phyloP scores from a whole-genome alignment of 2,113 vertebrate genomes.

The Petrocephalus microphthalmus region DNA sequence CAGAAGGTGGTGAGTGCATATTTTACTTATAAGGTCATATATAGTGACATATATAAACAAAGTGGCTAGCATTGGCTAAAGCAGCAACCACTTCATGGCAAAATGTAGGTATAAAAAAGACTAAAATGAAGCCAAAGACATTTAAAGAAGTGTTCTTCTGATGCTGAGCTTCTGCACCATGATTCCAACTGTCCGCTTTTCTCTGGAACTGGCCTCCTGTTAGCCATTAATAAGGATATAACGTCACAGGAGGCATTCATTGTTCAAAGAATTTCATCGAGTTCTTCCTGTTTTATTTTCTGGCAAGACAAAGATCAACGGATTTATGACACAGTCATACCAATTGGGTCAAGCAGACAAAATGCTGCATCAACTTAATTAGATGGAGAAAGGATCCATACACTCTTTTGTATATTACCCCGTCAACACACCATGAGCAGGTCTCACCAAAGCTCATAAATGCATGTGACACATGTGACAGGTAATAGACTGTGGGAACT shows the following conservation, averaged over 20 bases:
- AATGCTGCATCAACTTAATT: constrained; percentile 21
- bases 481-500: not conserved
- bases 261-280: constrained; percentile 2
- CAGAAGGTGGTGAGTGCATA: constrained; percentile 90
- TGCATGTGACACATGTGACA: not conserved
- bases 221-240: not conserved
- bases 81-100: not conserved
- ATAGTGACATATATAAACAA: not conserved
- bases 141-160: not conserved
- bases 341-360: constrained; percentile 1
- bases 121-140: not conserved
- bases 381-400: not conserved
- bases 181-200: not conserved
- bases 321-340: constrained; percentile 16
- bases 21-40: not conserved
- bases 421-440: not conserved
- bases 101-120: not conserved
- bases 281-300: not conserved
- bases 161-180: not conserved
- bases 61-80: not conserved
- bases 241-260: not conserved
- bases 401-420: constrained; percentile 6
- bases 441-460: not conserved
- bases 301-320: not conserved
- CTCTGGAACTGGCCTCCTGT: not conserved